These are phyloP conservation scores for Thryonomys swinderianus DNA, from an alignment of 2,113 vertebrate genomes.

Conservation along the genomic window DNA sequence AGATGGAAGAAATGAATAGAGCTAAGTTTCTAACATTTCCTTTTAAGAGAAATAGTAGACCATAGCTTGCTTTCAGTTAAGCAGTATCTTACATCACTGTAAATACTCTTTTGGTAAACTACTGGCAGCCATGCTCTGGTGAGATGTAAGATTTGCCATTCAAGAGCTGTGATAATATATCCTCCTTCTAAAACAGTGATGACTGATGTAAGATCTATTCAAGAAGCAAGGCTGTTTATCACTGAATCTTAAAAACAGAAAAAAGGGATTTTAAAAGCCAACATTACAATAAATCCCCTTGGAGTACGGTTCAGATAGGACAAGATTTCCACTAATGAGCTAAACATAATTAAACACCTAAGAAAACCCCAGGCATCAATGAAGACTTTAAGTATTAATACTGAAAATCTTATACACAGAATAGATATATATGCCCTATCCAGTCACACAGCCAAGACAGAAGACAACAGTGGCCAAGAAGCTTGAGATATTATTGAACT, in stretches of 20 bases:
- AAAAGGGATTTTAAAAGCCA: conserved; percentile 56
- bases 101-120: conserved; percentile 11
- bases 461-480: conserved; percentile 63
- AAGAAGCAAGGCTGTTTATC: conserved; percentile 56
- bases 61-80: not conserved
- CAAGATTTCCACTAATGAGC: conserved; percentile 55
- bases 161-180: not conserved
- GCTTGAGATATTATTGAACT: conserved; percentile 32
- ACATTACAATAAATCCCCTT: not conserved
- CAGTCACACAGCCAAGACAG: conserved; percentile 60
- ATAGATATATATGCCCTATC: conserved; percentile 9
- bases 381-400: conserved; percentile 29
- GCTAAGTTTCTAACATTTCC: conserved; percentile 10
- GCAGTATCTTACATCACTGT: not conserved
- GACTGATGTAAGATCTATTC: conserved; percentile 18
- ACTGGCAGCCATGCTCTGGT: not conserved
- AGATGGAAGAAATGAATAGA: conserved; percentile 47
- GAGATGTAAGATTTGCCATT: conserved; percentile 1
- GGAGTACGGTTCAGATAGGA: not conserved
- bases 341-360: conserved; percentile 53
- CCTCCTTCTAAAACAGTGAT: conserved; percentile 36
- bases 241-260: conserved; percentile 51
- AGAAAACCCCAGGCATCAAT: conserved; percentile 49
- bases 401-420: conserved; percentile 2
- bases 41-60: not conserved